Conservation (phyloP, 2,113 vertebrate species). For the Channa argus region DNA sequence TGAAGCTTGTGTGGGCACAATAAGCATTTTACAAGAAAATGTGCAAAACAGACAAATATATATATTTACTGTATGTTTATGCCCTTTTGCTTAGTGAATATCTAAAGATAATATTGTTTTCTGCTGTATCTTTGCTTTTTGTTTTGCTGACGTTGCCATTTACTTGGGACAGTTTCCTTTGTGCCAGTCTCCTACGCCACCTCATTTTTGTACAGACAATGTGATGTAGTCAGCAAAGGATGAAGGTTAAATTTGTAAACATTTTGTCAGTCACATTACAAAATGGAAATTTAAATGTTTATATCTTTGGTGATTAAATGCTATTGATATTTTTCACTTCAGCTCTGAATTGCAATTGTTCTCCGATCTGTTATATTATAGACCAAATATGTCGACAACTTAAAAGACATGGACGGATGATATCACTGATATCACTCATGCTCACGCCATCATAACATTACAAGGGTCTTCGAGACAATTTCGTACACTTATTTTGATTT, state of each 20-base stretch:
- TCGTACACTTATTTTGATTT: too few relatives aligned
- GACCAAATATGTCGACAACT: too few relatives aligned
- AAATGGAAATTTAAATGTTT: slow-evolving; percentile 83
- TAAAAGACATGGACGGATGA: background rate
- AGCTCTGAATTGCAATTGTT: slow-evolving; percentile 56
- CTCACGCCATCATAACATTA: too few relatives aligned
- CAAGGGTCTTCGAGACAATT: too few relatives aligned
- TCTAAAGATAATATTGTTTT: slow-evolving; percentile 67
- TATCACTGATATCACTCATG: too few relatives aligned
- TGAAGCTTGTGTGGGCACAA: slow-evolving; percentile 44
- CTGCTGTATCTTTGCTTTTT: slow-evolving; percentile 71
- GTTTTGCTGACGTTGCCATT: slow-evolving; percentile 68
- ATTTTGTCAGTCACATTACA: slow-evolving; percentile 82
- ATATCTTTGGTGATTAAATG: slow-evolving; percentile 86
- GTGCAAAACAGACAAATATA: slow-evolving; percentile 24
- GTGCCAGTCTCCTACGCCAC: slow-evolving; percentile 77
- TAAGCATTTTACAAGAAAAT: slow-evolving; percentile 57
- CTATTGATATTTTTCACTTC: slow-evolving; percentile 87
- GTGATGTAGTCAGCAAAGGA: slow-evolving; percentile 73
- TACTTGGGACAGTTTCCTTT: slow-evolving; percentile 71
- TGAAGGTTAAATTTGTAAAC: slow-evolving; percentile 83
- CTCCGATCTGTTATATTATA: background rate
- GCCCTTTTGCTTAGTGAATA: slow-evolving; percentile 55
- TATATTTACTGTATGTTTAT: slow-evolving; percentile 28
- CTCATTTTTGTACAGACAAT: slow-evolving; percentile 83